Conservation (phyloP, 2,113 vertebrate genomes). For the Limnothrissa miodon region DNA sequence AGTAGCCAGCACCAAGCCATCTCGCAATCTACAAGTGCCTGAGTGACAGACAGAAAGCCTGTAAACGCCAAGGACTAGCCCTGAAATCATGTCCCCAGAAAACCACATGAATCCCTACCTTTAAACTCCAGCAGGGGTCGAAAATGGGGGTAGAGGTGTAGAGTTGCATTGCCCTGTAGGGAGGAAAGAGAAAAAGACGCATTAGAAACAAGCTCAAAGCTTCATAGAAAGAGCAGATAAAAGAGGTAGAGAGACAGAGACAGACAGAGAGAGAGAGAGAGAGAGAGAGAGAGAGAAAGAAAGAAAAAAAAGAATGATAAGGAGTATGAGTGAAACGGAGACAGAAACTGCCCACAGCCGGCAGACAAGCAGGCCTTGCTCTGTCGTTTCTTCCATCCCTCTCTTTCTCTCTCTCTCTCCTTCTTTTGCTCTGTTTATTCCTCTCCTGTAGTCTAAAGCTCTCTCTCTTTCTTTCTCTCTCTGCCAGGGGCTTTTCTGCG, state of each 20-base stretch:
- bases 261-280: neutral
- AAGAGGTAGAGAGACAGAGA: neutral
- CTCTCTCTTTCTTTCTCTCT: constrained; percentile 12
- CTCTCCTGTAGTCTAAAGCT: constrained; percentile 20
- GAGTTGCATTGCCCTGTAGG: constrained; percentile 73
- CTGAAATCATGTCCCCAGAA: neutral
- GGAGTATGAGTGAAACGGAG: neutral
- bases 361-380: constrained; percentile 35
- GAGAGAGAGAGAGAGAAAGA: neutral
- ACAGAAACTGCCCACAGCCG: neutral
- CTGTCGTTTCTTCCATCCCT: neutral
- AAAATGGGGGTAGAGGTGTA: constrained; percentile 78
- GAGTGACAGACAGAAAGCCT: neutral
- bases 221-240: neutral
- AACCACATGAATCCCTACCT: constrained; percentile 61
- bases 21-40: neutral
- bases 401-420: constrained; percentile 1
- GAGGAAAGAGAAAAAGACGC: constrained; percentile 31
- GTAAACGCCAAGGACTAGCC: neutral
- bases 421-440: neutral
- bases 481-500: constrained; percentile 44
- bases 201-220: neutral
- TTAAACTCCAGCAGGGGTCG: constrained; percentile 74
- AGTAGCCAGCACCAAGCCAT: neutral
- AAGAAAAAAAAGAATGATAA: neutral